Percentiles rank a stretch among this genome's conserved stretches.
Conservation (phyloP, 2,113 vertebrate genomes). For the Hemiprocne comata region DNA sequence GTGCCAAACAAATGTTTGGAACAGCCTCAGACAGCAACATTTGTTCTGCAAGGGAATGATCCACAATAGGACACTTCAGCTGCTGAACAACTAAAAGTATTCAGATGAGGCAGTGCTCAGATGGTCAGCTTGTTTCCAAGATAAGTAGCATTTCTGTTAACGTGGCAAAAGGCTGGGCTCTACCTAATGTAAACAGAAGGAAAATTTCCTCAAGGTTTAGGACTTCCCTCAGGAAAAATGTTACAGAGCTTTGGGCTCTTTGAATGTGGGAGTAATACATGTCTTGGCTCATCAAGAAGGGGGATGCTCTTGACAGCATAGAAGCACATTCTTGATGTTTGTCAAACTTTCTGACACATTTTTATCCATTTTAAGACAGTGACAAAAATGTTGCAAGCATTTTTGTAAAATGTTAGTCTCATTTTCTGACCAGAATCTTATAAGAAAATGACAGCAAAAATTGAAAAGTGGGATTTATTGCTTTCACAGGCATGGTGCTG, state of each 20-base stretch:
- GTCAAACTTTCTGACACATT: slow-evolving; percentile 59
- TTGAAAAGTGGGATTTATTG: slow-evolving; percentile 2
- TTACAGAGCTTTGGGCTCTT: slow-evolving; percentile 25
- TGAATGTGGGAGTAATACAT: slow-evolving; percentile 42
- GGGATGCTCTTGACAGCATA: slow-evolving; percentile 50
- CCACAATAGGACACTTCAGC: slow-evolving; percentile 48
- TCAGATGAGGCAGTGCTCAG: slow-evolving; percentile 49
- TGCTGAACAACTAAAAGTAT: slow-evolving; percentile 46
- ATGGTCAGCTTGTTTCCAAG: slow-evolving; percentile 53
- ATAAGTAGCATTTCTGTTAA: slow-evolving; percentile 53
- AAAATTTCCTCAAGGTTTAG: slow-evolving; percentile 30
- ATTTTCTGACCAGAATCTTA: slow-evolving; percentile 47
- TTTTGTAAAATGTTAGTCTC: slow-evolving; percentile 35
- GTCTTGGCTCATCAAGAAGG: slow-evolving; percentile 62
- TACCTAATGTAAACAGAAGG: background rate
- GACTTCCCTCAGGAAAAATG: background rate
- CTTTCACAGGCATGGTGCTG: background rate
- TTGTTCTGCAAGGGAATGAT: slow-evolving; percentile 64
- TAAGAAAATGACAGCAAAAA: slow-evolving; percentile 18
- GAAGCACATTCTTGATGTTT: slow-evolving; percentile 44
- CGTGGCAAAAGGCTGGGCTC: slow-evolving; percentile 17
- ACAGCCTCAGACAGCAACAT: slow-evolving; percentile 55
- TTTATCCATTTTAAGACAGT: slow-evolving; percentile 55
- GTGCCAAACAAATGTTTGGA: slow-evolving; percentile 65
- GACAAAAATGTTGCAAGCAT: slow-evolving; percentile 33